These are phyloP conservation scores for Mus minutoides DNA, from an alignment of 2,797 vertebrate genomes.

Conservation along the genomic window DNA sequence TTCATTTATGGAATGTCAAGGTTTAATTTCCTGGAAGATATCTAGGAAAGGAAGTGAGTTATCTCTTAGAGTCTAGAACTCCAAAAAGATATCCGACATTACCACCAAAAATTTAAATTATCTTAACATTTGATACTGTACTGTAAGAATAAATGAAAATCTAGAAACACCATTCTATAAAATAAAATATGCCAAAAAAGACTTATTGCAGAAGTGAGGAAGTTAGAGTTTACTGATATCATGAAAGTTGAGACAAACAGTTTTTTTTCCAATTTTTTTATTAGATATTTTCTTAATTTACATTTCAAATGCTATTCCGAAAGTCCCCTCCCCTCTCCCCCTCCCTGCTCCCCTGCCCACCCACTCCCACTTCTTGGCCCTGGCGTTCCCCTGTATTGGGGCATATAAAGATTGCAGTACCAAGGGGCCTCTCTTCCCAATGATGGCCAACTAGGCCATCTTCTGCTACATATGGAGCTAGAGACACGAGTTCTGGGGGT, in stretches of 20 bases:
- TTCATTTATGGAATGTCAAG: not conserved
- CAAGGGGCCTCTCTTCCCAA: no score
- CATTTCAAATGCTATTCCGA: no score
- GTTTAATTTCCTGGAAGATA: not conserved
- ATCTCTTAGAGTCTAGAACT: not conserved
- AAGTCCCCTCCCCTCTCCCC: no score
- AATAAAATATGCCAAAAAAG: not conserved
- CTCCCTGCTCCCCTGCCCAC: no score
- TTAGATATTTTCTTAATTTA: no score
- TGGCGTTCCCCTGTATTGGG: no score
- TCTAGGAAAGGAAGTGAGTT: not conserved
- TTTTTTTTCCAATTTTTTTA: no score
- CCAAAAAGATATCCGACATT: not conserved
- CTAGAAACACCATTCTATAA: not conserved
- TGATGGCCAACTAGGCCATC: no score
- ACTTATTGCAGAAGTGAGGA: not conserved
- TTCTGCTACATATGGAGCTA: no score
- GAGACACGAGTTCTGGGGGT: no score
- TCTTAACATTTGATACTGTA: not conserved
- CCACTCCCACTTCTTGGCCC: no score
- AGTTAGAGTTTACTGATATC: not conserved
- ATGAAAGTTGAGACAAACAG: not conserved
- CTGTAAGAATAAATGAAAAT: not conserved
- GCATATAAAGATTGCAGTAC: no score
- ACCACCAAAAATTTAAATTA: not conserved